These are phyloP conservation scores for Pangasius macronema DNA, from an alignment of 2,797 vertebrate genomes.

Conservation along the genomic window DNA sequence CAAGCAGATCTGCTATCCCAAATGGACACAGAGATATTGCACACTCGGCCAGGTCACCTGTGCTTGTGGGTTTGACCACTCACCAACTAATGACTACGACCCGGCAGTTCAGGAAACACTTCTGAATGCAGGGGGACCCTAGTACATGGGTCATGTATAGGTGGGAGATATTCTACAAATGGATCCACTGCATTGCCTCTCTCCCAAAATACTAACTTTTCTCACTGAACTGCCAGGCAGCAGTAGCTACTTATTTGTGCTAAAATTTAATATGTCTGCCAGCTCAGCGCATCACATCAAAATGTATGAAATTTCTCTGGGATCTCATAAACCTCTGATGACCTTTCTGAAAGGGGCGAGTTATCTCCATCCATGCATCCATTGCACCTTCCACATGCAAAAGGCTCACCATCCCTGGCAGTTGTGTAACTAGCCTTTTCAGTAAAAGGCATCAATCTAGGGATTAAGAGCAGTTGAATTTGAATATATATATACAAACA, in stretches of 20 bases:
- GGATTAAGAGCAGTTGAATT: too few relatives aligned
- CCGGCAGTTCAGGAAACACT: background rate
- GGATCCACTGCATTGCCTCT: background rate
- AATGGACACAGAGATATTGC: background rate
- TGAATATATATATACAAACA: too few relatives aligned
- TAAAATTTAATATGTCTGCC: background rate
- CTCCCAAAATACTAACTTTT: background rate
- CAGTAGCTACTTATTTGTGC: background rate
- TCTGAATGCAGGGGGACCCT: background rate
- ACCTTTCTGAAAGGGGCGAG: background rate
- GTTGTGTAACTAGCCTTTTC: background rate
- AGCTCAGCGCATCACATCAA: background rate
- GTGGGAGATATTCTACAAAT: background rate
- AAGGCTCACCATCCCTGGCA: background rate
- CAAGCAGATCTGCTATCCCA: background rate
- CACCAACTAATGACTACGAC: background rate
- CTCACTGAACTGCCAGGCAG: background rate
- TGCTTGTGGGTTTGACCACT: too few relatives aligned
- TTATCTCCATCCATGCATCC: background rate
- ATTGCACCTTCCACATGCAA: background rate
- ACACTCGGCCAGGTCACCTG: background rate
- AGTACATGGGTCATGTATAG: background rate
- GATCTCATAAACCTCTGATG: background rate
- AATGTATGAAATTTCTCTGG: too few relatives aligned
- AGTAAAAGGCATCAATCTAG: too few relatives aligned